phyloP scores from a whole-genome alignment of 1,140 invertebrate species.

The Solenopsis fugax region DNA sequence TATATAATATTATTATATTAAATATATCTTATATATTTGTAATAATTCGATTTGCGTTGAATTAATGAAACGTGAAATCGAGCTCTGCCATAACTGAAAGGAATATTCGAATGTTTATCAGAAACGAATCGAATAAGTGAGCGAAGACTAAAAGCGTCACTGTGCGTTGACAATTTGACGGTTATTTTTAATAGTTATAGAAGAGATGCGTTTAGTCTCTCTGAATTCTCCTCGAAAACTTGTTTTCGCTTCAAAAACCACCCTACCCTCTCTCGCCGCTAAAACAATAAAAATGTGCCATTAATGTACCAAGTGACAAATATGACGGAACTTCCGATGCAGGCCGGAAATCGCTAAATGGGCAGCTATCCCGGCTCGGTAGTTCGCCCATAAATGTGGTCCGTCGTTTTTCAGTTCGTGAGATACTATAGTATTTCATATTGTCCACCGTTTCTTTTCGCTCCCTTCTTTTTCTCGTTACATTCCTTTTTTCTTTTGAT shows the following conservation, averaged over 20 bases:
- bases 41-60: constrained; percentile 1
- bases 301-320: constrained; percentile 75
- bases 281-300: constrained; percentile 76
- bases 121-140: not conserved
- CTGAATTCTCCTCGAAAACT: constrained; percentile 23
- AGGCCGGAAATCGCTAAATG: constrained; percentile 76
- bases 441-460: constrained; percentile 26
- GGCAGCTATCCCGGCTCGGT: constrained; percentile 21
- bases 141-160: constrained; percentile 1
- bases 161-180: not conserved
- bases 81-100: not conserved
- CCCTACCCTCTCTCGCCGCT: not conserved
- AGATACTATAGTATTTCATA: constrained; percentile 23
- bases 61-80: not conserved
- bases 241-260: not conserved
- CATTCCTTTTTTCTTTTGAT: not conserved
- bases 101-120: not conserved
- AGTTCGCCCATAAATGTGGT: constrained; percentile 42
- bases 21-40: not conserved
- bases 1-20: too few species aligned
- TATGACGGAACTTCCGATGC: constrained; percentile 76
- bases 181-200: constrained; percentile 77
- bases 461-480: not conserved
- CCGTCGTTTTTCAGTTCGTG: constrained; percentile 49
- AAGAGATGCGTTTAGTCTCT: constrained; percentile 15